A percentile compares a stretch with the other conserved stretches of the same genome.
Evolutionary conservation across 2,797 vertebrate genomes (phyloP).

Genomic region (Enteromius argenteus): DNA sequence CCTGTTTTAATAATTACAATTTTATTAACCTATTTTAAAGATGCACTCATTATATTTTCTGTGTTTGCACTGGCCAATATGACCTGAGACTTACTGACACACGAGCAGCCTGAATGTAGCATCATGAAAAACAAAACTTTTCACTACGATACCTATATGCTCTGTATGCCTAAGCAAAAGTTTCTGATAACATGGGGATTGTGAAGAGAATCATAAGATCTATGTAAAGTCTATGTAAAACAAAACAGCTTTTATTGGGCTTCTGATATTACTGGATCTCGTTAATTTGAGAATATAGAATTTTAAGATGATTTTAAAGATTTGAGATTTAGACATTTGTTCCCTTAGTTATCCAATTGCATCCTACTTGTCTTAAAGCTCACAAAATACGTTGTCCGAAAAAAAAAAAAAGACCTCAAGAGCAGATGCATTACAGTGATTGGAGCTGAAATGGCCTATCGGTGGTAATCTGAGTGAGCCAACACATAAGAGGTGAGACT

Average conservation of each 20-base stretch:
- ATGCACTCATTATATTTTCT: neutral
- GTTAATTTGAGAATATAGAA: neutral
- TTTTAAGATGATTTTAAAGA: neutral
- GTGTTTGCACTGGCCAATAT: neutral
- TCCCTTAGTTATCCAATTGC: neutral
- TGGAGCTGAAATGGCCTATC: slow-evolving; percentile 20
- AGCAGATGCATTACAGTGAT: slow-evolving; percentile 24
- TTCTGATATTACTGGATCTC: neutral
- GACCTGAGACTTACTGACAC: neutral
- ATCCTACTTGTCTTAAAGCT: slow-evolving; percentile 10
- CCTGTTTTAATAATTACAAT: neutral
- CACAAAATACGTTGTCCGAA: neutral
- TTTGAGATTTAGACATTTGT: neutral
- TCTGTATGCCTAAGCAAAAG: neutral
- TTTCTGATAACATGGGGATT: neutral
- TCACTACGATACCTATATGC: neutral
- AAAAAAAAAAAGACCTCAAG: neutral
- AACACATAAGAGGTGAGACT: slow-evolving; percentile 38
- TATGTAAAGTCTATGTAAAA: neutral
- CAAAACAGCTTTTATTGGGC: neutral
- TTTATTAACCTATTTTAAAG: neutral
- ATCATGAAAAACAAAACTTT: neutral
- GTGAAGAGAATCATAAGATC: neutral
- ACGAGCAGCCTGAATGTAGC: neutral
- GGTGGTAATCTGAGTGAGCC: slow-evolving; percentile 48